phyloP scores from a whole-genome alignment of 2,113 vertebrate species.

The Mystacornis crossleyi region DNA sequence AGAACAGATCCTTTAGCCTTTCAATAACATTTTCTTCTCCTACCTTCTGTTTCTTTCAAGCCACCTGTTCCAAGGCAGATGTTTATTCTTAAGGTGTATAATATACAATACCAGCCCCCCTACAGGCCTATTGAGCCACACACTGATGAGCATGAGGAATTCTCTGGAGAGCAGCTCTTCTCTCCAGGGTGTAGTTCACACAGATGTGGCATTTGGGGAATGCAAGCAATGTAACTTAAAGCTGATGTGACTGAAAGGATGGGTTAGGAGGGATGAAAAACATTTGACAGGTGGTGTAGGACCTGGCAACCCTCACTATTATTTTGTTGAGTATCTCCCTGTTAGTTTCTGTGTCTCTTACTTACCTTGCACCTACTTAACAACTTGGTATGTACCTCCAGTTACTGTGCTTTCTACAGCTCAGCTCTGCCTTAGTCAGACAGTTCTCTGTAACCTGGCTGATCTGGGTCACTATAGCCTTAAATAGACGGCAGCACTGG shows the following conservation, averaged over 20 bases:
- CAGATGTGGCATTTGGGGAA: slow-evolving; percentile 26
- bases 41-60: slow-evolving; percentile 24
- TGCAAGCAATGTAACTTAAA: background rate
- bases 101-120: background rate
- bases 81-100: slow-evolving; percentile 11
- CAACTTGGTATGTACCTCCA: background rate
- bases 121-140: slow-evolving; percentile 22
- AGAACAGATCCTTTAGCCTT: slow-evolving; percentile 19
- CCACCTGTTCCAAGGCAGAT: slow-evolving; percentile 25
- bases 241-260: background rate
- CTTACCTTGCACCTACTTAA: background rate
- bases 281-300: background rate
- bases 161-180: background rate
- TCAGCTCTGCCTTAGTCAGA: background rate
- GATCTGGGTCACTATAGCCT: background rate
- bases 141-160: slow-evolving; percentile 41
- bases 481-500: background rate
- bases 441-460: background rate
- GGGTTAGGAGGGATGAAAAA: background rate
- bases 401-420: background rate
- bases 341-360: background rate
- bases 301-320: background rate
- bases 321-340: background rate
- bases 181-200: background rate
- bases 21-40: slow-evolving; percentile 1